Percentiles rank a stretch among this genome's conserved stretches.
Evolutionary conservation across 2,888 invertebrate species (phyloP).

Genomic region (Piscicola geometra): DNA sequence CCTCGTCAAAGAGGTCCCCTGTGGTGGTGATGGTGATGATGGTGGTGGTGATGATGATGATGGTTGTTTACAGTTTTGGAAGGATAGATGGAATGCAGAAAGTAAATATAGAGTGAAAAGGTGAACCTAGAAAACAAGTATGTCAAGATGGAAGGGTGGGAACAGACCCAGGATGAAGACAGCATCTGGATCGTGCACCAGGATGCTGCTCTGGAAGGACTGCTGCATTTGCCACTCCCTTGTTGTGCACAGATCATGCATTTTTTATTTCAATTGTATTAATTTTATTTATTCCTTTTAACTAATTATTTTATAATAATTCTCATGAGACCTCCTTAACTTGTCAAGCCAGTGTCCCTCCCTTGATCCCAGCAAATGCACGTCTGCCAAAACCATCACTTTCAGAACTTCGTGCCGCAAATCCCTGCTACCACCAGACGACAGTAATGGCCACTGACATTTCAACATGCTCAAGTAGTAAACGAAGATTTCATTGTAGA

Average conservation of each 20-base stretch:
- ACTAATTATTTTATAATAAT: too few relatives aligned
- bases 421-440: constrained; percentile 1
- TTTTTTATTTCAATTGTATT: too few relatives aligned
- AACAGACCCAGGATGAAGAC: constrained; percentile 79
- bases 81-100: too few relatives aligned
- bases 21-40: too few relatives aligned
- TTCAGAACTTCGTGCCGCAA: constrained; percentile 57
- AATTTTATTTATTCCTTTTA: too few relatives aligned
- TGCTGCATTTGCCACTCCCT: constrained; percentile 97
- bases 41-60: too few relatives aligned
- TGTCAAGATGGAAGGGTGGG: not conserved
- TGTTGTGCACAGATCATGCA: too few relatives aligned
- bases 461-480: constrained; percentile 69
- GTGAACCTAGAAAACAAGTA: too few relatives aligned
- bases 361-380: constrained; percentile 78
- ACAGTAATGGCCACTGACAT: constrained; percentile 61
- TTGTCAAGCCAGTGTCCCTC: constrained; percentile 94
- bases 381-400: constrained; percentile 84
- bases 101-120: too few relatives aligned
- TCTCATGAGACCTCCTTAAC: constrained; percentile 67
- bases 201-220: constrained; percentile 80
- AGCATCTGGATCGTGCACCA: constrained; percentile 75
- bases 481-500: constrained; percentile 73
- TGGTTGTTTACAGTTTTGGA: too few relatives aligned
- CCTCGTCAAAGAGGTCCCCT: constrained; percentile 96